These are phyloP conservation scores for Cotesia chilonis DNA, from an alignment of 1,140 invertebrate genomes.

Conservation along the genomic window DNA sequence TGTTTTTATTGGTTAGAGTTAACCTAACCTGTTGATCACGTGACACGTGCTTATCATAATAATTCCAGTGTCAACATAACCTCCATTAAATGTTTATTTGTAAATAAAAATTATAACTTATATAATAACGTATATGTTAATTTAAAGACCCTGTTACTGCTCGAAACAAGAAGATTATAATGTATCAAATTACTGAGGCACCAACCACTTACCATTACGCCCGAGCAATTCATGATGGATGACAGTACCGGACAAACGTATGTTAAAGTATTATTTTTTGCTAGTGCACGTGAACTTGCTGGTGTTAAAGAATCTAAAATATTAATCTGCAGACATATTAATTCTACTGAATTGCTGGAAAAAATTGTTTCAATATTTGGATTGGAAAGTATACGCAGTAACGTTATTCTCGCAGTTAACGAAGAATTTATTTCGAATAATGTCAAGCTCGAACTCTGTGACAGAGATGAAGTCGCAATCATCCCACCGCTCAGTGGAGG, in stretches of 20 bases:
- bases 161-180: background rate
- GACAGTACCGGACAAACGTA: constrained; percentile 30
- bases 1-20: too few species aligned
- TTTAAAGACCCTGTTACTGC: background rate
- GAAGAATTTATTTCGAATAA: constrained; percentile 75
- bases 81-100: too few species aligned
- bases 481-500: constrained; percentile 91
- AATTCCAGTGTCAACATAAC: too few species aligned
- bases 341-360: constrained; percentile 68
- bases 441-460: constrained; percentile 66
- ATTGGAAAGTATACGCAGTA: constrained; percentile 74
- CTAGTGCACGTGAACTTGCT: constrained; percentile 82
- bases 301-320: constrained; percentile 69
- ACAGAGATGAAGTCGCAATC: constrained; percentile 81
- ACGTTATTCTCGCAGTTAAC: constrained; percentile 82
- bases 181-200: background rate
- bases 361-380: constrained; percentile 71
- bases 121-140: background rate
- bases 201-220: constrained; percentile 4
- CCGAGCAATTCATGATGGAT: constrained; percentile 33
- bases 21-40: too few species aligned
- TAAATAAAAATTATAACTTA: background rate
- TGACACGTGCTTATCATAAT: too few species aligned
- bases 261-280: constrained; percentile 85
- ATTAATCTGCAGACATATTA: constrained; percentile 63